A percentile compares a stretch with the other conserved stretches of the same genome.
phyloP scores from a whole-genome alignment of 2,113 vertebrate genomes.

The Madoqua kirkii region DNA sequence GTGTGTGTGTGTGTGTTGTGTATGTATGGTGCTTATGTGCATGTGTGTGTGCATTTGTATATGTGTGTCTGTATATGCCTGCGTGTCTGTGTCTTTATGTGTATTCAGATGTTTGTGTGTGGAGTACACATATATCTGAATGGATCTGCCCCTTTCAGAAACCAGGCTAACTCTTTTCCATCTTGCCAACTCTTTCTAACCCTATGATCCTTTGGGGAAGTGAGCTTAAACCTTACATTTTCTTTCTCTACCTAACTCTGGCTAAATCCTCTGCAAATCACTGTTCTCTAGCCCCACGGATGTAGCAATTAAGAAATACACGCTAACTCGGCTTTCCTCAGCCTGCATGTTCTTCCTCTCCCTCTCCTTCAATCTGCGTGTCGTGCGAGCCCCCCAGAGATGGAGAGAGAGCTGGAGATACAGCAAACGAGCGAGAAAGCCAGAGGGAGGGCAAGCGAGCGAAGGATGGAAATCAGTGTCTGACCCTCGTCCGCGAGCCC shows the following conservation, averaged over 20 bases:
- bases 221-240: background rate
- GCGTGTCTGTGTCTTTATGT: background rate
- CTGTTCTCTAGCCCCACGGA: background rate
- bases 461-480: no score
- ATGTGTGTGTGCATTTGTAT: background rate
- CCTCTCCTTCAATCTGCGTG: background rate
- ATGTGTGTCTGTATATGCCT: background rate
- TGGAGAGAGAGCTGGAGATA: background rate
- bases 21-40: background rate
- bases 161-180: background rate
- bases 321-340: background rate
- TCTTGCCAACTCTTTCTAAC: background rate
- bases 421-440: background rate
- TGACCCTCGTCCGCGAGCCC: rapidly evolving
- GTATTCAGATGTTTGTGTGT: no score
- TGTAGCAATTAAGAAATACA: background rate
- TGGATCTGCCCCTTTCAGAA: background rate
- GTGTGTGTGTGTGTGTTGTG: rapidly evolving
- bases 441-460: background rate
- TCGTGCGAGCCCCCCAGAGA: rapidly evolving
- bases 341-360: background rate
- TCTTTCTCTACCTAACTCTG: background rate
- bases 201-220: background rate
- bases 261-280: background rate
- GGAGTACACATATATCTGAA: background rate